phyloP scores from a whole-genome alignment of 2,113 vertebrate genomes.

The Grantiella picta region DNA sequence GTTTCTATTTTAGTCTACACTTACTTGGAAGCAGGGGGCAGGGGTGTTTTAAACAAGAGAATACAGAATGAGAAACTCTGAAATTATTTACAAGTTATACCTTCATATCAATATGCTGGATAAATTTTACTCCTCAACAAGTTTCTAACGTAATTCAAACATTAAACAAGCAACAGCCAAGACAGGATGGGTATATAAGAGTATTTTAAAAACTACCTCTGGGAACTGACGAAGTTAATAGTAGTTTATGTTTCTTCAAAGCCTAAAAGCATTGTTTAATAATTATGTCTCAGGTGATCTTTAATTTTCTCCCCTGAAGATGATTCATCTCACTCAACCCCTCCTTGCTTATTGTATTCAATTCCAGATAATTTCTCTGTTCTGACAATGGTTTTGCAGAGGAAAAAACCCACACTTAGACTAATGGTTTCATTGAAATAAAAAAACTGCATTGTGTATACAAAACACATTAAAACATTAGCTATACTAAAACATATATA shows the following conservation, averaged over 20 bases:
- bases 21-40: background rate
- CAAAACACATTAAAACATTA: background rate
- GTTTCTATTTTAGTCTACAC: background rate
- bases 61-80: background rate
- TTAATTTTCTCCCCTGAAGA: background rate
- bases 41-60: background rate
- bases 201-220: background rate
- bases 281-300: background rate
- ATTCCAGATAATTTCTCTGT: background rate
- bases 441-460: background rate
- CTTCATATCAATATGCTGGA: background rate
- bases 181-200: background rate
- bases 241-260: background rate
- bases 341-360: background rate
- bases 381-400: background rate
- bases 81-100: background rate
- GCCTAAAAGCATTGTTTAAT: background rate
- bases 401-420: background rate
- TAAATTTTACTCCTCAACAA: background rate
- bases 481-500: background rate
- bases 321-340: background rate
- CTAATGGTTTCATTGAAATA: background rate
- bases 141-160: background rate
- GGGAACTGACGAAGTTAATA: background rate
- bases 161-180: background rate